phyloP scores from a whole-genome alignment of 2,797 vertebrate genomes.

The Nyctibius grandis region DNA sequence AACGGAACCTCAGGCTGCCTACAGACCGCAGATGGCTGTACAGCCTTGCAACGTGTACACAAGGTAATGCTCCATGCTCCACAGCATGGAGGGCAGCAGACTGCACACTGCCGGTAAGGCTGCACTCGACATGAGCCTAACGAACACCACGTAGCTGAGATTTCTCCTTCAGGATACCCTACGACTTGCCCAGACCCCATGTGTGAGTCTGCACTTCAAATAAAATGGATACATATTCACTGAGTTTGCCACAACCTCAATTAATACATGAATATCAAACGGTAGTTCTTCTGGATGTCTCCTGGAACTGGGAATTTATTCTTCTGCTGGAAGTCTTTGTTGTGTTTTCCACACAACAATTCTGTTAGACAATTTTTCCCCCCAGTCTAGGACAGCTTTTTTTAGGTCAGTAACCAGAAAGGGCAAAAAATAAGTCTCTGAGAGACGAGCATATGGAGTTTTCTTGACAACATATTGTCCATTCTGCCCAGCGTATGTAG shows the following conservation, averaged over 20 bases:
- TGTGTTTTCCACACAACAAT: neutral
- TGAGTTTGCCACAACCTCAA: neutral
- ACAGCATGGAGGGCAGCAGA: neutral
- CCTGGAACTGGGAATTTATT: neutral
- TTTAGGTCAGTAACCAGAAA: neutral
- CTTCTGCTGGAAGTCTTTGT: neutral
- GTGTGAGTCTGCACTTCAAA: neutral
- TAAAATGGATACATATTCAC: neutral
- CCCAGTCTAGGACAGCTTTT: neutral
- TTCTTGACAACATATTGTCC: neutral
- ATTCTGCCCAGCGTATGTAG: neutral
- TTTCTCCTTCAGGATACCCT: neutral
- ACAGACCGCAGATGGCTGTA: neutral
- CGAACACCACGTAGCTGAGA: rapidly evolving
- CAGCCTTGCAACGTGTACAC: rapidly evolving
- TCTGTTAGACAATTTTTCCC: neutral
- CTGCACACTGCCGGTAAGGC: neutral
- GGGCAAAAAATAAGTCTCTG: neutral
- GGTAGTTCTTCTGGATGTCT: neutral
- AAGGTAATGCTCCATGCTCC: neutral
- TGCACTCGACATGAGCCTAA: neutral
- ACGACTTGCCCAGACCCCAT: neutral
- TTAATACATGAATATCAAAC: neutral
- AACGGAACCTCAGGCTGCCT: neutral
- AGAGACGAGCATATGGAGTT: neutral